Conservation (phyloP, 1,140 invertebrate species). For the Brachionus asplanchnoidis region DNA sequence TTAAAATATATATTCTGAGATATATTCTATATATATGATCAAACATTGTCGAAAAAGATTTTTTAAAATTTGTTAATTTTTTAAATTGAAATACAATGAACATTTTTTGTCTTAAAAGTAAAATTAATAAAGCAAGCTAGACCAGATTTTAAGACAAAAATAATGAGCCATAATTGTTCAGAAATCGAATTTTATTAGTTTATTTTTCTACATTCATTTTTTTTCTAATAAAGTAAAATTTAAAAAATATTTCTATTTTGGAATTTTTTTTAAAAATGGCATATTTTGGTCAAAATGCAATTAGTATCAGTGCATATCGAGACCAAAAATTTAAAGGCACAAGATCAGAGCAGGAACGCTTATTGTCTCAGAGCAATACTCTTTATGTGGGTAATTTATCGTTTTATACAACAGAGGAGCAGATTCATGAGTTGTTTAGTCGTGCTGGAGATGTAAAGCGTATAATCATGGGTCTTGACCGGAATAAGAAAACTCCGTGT, state of each 20-base stretch:
- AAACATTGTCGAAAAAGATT: too few species aligned
- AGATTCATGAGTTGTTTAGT: slow-evolving; percentile 94
- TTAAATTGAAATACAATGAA: too few species aligned
- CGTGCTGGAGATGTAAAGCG: slow-evolving; percentile 90
- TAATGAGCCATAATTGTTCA: background rate
- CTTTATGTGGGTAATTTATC: slow-evolving; percentile 96
- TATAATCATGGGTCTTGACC: slow-evolving; percentile 96
- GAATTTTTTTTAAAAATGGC: background rate
- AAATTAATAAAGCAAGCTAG: too few species aligned
- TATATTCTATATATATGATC: too few species aligned
- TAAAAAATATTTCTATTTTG: background rate
- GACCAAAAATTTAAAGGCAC: slow-evolving; percentile 41
- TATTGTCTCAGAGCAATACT: slow-evolving; percentile 71
- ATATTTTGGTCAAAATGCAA: slow-evolving; percentile 33
- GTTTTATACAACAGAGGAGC: slow-evolving; percentile 97
- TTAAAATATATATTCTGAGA: too few species aligned
- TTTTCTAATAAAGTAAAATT: background rate
- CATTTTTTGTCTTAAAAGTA: too few species aligned
- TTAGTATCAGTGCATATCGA: slow-evolving; percentile 28
- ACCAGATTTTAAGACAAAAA: background rate
- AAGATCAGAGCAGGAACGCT: slow-evolving; percentile 62
- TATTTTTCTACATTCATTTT: background rate
- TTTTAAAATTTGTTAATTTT: too few species aligned
- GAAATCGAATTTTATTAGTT: background rate
- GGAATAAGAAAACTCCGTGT: slow-evolving; percentile 96